These are phyloP conservation scores for Chondrilla cf. caribensis DNA, from an alignment of 37 sponge, comb jelly and placozoan genomes.

Conservation along the genomic window DNA sequence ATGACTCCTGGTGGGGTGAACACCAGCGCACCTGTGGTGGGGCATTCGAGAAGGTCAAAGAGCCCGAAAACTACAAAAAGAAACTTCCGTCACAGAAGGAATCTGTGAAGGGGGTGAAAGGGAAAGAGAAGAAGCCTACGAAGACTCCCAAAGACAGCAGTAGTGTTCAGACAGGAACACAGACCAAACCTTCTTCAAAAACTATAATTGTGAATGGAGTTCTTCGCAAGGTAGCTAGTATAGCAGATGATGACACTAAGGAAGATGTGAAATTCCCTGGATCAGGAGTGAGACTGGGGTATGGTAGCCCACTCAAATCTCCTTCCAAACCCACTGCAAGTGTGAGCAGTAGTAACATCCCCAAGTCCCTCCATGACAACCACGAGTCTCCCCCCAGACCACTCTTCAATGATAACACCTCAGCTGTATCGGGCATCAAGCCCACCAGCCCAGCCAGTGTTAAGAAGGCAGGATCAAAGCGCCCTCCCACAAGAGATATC, in stretches of 20 bases:
- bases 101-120: not conserved
- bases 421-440: too few species aligned
- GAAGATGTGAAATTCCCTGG: not conserved
- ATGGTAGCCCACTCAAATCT: not conserved
- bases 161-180: too few species aligned
- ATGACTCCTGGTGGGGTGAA: conserved; percentile 88
- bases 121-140: too few species aligned
- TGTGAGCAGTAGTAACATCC: not conserved
- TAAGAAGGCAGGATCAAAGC: too few species aligned
- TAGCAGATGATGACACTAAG: not conserved
- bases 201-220: not conserved
- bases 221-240: not conserved
- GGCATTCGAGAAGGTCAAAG: conserved; percentile 72
- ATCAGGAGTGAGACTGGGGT: not conserved
- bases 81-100: conserved; percentile 10
- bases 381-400: too few species aligned
- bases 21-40: conserved; percentile 86
- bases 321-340: not conserved
- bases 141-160: too few species aligned
- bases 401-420: too few species aligned
- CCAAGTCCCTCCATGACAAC: not conserved
- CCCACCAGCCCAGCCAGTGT: too few species aligned
- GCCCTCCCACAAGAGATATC: too few species aligned
- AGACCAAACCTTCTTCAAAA: not conserved
- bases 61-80: conserved; percentile 65